Conservation (phyloP, 1,140 invertebrate species). For the Bombus picipes region DNA sequence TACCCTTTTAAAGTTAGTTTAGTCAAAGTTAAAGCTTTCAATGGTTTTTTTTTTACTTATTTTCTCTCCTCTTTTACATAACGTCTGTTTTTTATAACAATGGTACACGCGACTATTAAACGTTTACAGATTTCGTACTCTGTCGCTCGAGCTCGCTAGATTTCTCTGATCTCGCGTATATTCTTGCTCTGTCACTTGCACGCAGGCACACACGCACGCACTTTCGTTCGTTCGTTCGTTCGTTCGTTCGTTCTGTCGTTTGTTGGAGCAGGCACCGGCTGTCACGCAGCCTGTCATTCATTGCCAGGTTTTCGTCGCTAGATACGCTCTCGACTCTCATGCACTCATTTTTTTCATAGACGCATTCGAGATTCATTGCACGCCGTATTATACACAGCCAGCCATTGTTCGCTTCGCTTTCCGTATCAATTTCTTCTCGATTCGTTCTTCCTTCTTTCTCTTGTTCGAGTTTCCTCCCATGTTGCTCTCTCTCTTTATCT, state of each 20-base stretch:
- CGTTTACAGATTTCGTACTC: not conserved
- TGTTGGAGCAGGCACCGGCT: not conserved
- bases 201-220: not conserved
- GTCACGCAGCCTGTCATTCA: not conserved
- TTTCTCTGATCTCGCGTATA: not conserved
- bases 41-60: constrained; percentile 57
- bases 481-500: not conserved
- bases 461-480: constrained; percentile 19
- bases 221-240: constrained; percentile 2
- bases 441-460: constrained; percentile 7
- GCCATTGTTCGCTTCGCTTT: constrained; percentile 22
- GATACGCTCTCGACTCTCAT: not conserved
- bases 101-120: constrained; percentile 34
- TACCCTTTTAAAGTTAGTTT: constrained; percentile 75
- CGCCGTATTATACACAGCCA: constrained; percentile 23
- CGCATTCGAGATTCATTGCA: not conserved
- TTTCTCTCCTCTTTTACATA: constrained; percentile 48
- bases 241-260: constrained; percentile 4
- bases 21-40: constrained; percentile 78
- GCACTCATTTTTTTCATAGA: not conserved
- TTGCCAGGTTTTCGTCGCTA: not conserved
- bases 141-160: not conserved
- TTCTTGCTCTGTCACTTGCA: not conserved
- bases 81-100: constrained; percentile 43
- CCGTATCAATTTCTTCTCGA: constrained; percentile 20